These are phyloP conservation scores for Entomobrya multifasciata DNA, from an alignment of 2,888 invertebrate genomes.

Conservation along the genomic window DNA sequence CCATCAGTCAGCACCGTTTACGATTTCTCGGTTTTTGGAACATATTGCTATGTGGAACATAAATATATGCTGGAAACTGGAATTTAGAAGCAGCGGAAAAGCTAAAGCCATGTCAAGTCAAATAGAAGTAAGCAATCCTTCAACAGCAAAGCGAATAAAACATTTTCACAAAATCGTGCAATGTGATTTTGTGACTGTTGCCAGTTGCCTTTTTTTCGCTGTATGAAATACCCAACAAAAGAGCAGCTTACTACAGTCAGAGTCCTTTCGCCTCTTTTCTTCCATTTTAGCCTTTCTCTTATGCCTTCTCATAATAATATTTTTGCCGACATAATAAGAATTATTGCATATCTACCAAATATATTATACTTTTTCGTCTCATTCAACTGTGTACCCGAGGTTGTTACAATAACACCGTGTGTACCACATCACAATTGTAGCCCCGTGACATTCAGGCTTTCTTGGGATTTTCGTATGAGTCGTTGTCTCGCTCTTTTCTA, in stretches of 20 bases:
- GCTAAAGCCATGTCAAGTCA: background rate
- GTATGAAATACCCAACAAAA: too few species aligned
- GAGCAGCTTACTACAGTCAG: too few species aligned
- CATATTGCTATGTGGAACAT: too few species aligned
- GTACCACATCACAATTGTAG: background rate
- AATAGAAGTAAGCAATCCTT: slow-evolving; percentile 8
- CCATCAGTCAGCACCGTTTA: background rate
- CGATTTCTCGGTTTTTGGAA: background rate
- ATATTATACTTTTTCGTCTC: background rate
- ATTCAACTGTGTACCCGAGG: background rate
- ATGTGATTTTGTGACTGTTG: slow-evolving; percentile 18
- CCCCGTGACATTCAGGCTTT: slow-evolving; percentile 24
- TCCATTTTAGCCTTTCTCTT: slow-evolving; percentile 1
- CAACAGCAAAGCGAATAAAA: background rate
- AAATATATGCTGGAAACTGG: background rate
- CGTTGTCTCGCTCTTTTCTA: background rate
- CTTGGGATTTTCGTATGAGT: slow-evolving; percentile 34
- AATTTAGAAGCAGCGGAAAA: slow-evolving; percentile 4
- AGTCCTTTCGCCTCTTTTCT: background rate
- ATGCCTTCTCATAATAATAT: slow-evolving; percentile 2
- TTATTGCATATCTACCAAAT: slow-evolving; percentile 9
- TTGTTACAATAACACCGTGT: slow-evolving; percentile 18
- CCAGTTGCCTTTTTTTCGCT: background rate
- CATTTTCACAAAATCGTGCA: background rate
- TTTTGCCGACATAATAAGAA: slow-evolving; percentile 33